Base-by-base conservation (phyloP, 2,888 invertebrate species). In the Orthosia cruda region DNA sequence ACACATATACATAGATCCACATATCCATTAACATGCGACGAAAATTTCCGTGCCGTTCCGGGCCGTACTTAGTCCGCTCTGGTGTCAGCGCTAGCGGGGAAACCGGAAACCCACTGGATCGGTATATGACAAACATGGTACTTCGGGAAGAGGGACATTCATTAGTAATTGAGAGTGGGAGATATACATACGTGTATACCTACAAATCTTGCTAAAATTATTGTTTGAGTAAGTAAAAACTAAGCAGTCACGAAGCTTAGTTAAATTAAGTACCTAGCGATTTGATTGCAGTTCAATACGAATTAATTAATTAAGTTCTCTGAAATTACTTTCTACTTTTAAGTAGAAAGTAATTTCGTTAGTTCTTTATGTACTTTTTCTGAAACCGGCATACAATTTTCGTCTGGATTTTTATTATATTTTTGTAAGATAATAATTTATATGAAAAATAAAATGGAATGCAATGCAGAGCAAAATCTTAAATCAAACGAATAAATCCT, bases 11-110 rank as follows among this genome's bases (percentile, higher is more conserved):
- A n/a, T n/a, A 83, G 81, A 74, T 74, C 74, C 77, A 32, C 32
- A 69, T 74, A 61, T 50, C 81, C 74, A 77, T 81, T 83, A 74
- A 70, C 83, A 78, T 84, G 84, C 69, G 62, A 71, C 69, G 78
- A 72, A 78, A 81, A 81, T 84, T 84, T 81, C 81, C 71, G 84
- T 59, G n/a, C 20, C 45, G 32, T 72, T 61, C 61, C 52, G 49
- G 20, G 11, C 57, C 47, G 69, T 74, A 72, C 69, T 81, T 71
- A 81, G 74, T n/a, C 64, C 50, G 66, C 54, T 69, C 55, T 52
- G 65, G 68, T 69, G 26, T 12, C 20, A 26, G n/a, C 26, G 40
- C 49, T 18, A 26, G 65, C 54, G 23, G n/a, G 54, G 47, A 49
- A 13, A 23, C 55, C 55, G 77, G 77, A 71, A 63, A 63, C 47